These are phyloP conservation scores for Nebria ingens DNA, from an alignment of 1,140 invertebrate genomes.

Conservation along the genomic window DNA sequence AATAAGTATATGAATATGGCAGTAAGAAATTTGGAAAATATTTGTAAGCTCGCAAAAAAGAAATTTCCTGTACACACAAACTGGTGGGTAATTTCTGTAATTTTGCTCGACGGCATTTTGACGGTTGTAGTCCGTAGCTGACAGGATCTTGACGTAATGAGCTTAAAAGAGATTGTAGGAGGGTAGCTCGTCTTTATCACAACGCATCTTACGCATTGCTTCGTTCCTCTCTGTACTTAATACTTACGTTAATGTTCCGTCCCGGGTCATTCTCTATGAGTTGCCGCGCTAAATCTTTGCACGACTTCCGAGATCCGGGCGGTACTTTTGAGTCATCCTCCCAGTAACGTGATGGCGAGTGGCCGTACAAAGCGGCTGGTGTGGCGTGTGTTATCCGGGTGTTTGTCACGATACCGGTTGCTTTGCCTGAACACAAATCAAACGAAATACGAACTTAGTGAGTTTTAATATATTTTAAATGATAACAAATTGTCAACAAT, in stretches of 20 bases:
- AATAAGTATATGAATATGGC: no score
- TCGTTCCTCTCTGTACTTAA: background rate
- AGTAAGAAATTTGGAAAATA: no score
- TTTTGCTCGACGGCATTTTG: no score
- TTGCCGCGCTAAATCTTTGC: slow-evolving; percentile 45
- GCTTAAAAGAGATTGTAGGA: background rate
- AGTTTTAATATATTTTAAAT: no score
- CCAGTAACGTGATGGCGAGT: slow-evolving; percentile 66
- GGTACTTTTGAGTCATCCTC: slow-evolving; percentile 57
- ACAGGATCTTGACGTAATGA: background rate
- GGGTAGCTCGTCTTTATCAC: no score
- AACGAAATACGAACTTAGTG: slow-evolving; percentile 3
- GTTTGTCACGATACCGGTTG: slow-evolving; percentile 58
- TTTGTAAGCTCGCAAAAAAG: no score
- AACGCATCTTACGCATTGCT: no score
- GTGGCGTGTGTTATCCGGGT: slow-evolving; percentile 65
- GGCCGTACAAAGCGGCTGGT: slow-evolving; percentile 65
- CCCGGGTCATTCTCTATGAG: slow-evolving; percentile 39
- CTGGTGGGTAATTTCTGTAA: no score
- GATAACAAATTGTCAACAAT: no score
- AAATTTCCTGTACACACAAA: no score
- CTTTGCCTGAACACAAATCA: slow-evolving; percentile 38
- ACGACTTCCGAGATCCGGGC: slow-evolving; percentile 40
- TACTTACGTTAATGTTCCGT: slow-evolving; percentile 43
- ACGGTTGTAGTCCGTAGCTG: no score